Base-by-base conservation (phyloP, 2,797 vertebrate genomes). In the Cuculus canorus region DNA sequence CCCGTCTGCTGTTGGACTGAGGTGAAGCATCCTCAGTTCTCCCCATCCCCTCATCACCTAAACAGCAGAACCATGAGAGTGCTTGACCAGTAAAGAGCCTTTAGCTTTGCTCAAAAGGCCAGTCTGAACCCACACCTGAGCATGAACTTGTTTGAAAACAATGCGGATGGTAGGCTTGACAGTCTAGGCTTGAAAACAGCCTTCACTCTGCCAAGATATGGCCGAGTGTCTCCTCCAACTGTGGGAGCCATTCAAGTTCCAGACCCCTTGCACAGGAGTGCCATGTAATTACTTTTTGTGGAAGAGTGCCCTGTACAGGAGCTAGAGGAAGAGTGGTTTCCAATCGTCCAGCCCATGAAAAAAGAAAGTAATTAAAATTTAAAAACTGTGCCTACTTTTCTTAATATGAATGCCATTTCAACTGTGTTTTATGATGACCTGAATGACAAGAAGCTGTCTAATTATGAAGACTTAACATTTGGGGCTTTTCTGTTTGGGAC, bases 381-480 rank as follows among this genome's bases (percentile, higher is more conserved):
- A 50, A 79, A 81, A 75, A 60, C 27, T 27, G 1, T 63, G 14
- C 23, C 32, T 68, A 48, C 9, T 77, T 52, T 80, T 59, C 53
- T 65, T 80, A 77, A 73, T 47, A 45, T 25, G 28, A 84, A 50
- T 50, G 43, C 17, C 43, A 53, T 80, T 93, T 54, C 41, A 68
- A 19, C 52, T 87, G 45, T 22, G 50, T 85, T 85, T 80, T 73
- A 24, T 64, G 32, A 35, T 77, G 6, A 70, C 32, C 24, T 68
- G 33, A 80, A 71, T 65, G 68, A 82, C 45, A 85, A 64, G 22
- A 82, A 60, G 32, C 39, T 43, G 33, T 92, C 82, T 83, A 70
- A 78, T 57, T 65, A 37, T 69, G 96, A 86, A 93, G 41, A 56
- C 28, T 11, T 57, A 91, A 78, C 50, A 61, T 70, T 94, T 95